Conservation (phyloP, 2,113 vertebrate species). For the Tricholaema leucomelas region DNA sequence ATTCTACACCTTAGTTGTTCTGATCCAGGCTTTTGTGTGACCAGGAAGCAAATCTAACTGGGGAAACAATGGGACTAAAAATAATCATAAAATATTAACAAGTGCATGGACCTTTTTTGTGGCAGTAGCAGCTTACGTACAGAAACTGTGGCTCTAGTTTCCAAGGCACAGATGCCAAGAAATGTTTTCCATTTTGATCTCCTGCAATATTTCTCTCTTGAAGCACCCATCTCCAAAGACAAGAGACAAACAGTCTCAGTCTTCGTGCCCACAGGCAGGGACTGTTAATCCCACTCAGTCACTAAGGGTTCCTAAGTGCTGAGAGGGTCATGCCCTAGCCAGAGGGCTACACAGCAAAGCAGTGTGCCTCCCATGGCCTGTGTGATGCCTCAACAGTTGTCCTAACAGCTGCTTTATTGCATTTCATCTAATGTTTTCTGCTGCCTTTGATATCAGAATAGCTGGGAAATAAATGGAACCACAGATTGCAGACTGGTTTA, state of each 20-base stretch:
- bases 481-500: not conserved
- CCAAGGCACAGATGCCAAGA: not conserved
- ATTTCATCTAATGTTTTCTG: not conserved
- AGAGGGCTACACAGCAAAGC: not conserved
- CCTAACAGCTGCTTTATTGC: not conserved
- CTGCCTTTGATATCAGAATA: conserved; percentile 3
- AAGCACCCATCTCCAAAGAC: not conserved
- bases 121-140: not conserved
- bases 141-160: not conserved
- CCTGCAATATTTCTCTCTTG: not conserved
- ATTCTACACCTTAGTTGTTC: not conserved
- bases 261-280: not conserved
- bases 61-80: not conserved
- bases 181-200: not conserved
- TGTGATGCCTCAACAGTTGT: not conserved
- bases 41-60: not conserved
- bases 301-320: not conserved
- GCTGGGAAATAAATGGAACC: conserved; percentile 20
- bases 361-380: not conserved
- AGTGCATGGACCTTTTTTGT: not conserved
- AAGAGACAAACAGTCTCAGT: not conserved
- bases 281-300: not conserved
- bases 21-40: not conserved
- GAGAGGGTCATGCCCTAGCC: not conserved
- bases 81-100: not conserved